phyloP scores from a whole-genome alignment of 2,797 vertebrate genomes.

The Esox lucius region DNA sequence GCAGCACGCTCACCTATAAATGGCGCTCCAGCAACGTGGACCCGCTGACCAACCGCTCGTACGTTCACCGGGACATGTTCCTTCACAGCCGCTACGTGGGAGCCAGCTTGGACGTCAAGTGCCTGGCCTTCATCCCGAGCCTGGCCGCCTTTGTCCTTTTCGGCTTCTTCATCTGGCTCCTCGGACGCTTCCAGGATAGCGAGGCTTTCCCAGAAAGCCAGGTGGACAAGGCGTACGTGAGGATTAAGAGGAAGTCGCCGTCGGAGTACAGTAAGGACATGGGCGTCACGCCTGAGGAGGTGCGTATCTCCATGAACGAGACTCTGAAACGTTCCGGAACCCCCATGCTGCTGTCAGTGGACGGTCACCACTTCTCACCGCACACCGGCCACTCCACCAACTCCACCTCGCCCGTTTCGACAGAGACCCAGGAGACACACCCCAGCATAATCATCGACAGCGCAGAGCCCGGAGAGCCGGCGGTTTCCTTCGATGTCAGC shows the following conservation, averaged over 20 bases:
- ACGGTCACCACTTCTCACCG: constrained; percentile 67
- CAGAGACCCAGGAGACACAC: constrained; percentile 81
- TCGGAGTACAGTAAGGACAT: constrained; percentile 88
- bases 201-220: constrained; percentile 90
- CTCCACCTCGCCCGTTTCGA: constrained; percentile 57
- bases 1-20: constrained; percentile 90
- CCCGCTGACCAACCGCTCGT: constrained; percentile 84
- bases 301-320: constrained; percentile 78
- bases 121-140: constrained; percentile 93
- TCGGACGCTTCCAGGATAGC: constrained; percentile 92
- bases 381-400: constrained; percentile 56
- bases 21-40: constrained; percentile 89
- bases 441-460: constrained; percentile 74
- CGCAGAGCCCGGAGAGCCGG: constrained; percentile 66
- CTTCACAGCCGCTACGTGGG: constrained; percentile 91
- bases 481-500: constrained; percentile 70
- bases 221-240: constrained; percentile 86
- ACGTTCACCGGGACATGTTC: constrained; percentile 88
- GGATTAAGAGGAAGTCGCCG: constrained; percentile 92
- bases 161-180: constrained; percentile 94
- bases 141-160: constrained; percentile 90
- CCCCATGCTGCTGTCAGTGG: constrained; percentile 82
- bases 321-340: constrained; percentile 73
- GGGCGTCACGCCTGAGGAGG: constrained; percentile 88
- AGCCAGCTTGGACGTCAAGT: constrained; percentile 90